These are phyloP conservation scores for Crotophaga sulcirostris DNA, from an alignment of 2,113 vertebrate genomes.

Conservation along the genomic window DNA sequence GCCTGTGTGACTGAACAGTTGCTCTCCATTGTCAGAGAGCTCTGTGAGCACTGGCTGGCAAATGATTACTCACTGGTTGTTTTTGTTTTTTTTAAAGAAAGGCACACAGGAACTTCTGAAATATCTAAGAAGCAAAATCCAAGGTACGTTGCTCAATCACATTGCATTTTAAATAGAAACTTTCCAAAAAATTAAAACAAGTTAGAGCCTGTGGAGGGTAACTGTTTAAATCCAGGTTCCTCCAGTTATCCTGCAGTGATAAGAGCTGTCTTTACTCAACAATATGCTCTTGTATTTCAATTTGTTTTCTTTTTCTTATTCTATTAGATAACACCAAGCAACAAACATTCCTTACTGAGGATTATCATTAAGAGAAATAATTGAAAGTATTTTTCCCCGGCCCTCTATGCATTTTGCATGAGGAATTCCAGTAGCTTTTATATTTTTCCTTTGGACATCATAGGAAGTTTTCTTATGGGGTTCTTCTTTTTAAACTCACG, in stretches of 20 bases:
- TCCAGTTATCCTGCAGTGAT: background rate
- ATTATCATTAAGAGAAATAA: background rate
- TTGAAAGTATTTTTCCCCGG: background rate
- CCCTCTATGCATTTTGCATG: background rate
- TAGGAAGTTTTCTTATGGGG: background rate
- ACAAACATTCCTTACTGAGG: background rate
- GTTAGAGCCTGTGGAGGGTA: rapidly evolving
- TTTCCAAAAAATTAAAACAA: background rate
- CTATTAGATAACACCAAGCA: background rate
- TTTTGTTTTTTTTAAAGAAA: conserved; percentile 78
- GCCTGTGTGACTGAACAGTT: background rate
- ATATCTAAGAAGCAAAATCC: conserved; percentile 88
- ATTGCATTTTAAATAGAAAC: background rate
- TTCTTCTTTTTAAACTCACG: background rate
- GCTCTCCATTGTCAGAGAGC: background rate
- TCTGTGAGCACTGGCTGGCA: background rate
- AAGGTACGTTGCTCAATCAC: conserved; percentile 77
- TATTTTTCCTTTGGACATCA: background rate
- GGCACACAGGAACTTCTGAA: conserved; percentile 93
- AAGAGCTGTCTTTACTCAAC: background rate
- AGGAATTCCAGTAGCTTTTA: background rate
- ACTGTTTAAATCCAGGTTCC: background rate
- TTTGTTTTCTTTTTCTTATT: background rate
- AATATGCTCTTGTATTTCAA: background rate
- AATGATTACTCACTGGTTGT: background rate